phyloP scores from a whole-genome alignment of 2,113 vertebrate genomes.

The Oncorhynchus masou region DNA sequence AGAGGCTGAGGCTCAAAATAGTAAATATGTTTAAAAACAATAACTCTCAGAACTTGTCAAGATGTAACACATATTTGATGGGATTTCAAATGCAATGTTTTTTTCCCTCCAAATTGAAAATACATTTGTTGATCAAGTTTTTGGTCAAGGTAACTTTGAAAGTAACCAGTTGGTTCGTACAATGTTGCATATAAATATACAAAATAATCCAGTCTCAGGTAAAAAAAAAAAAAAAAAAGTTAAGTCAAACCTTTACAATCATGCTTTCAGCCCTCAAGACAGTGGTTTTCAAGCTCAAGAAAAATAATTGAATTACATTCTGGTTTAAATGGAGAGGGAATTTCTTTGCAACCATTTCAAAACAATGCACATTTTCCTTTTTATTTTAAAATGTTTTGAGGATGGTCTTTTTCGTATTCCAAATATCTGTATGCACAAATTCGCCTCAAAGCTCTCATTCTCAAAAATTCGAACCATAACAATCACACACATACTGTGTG shows the following conservation, averaged over 20 bases:
- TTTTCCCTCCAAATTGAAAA: neutral
- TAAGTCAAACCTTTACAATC: conserved; percentile 22
- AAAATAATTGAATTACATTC: neutral
- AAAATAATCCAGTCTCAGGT: conserved; percentile 27
- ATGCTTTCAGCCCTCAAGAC: conserved; percentile 7
- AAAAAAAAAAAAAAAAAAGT: neutral
- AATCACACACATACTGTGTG: neutral
- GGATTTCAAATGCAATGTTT: neutral
- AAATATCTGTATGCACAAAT: too few species aligned
- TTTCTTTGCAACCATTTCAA: neutral
- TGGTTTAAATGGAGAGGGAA: neutral
- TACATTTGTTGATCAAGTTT: neutral
- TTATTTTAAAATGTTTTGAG: neutral
- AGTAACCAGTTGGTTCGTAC: neutral
- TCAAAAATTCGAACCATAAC: neutral
- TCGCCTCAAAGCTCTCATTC: too few species aligned
- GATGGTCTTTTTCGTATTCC: neutral
- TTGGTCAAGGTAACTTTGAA: neutral
- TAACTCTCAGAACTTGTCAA: neutral
- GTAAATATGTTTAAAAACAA: too few species aligned
- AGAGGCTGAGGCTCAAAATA: too few species aligned
- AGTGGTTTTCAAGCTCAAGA: conserved; percentile 4
- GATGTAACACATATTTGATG: neutral
- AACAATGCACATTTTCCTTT: conserved; percentile 3
- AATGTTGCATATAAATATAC: neutral